A percentile compares a stretch with the other conserved stretches of the same genome.
phyloP scores from a whole-genome alignment of 2,113 vertebrate genomes.

The Ageneiosus marmoratus region DNA sequence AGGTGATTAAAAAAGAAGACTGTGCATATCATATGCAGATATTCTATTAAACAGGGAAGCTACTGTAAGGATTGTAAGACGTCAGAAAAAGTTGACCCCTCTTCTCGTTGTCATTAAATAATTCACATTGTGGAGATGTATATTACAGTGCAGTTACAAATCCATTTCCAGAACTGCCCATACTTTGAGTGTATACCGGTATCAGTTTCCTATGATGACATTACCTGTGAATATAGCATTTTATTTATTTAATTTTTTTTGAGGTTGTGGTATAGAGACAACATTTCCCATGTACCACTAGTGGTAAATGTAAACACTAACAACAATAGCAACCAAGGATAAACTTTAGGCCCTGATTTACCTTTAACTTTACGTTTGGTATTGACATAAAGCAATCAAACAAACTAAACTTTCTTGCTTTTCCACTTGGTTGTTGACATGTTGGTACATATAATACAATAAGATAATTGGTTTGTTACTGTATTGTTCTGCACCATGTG shows the following conservation, averaged over 20 bases:
- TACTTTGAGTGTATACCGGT: neutral
- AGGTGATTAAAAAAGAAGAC: no score
- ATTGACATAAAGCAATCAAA: neutral
- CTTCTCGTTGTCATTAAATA: no score
- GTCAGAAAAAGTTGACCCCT: no score
- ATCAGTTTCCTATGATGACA: neutral
- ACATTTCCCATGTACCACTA: neutral
- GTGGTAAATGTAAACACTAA: neutral
- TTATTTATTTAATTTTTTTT: neutral
- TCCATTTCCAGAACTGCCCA: neutral
- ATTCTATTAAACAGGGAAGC: no score
- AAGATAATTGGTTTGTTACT: neutral
- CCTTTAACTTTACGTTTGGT: neutral
- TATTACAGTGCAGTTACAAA: neutral
- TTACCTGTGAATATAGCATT: neutral
- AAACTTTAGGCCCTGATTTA: neutral
- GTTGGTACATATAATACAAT: neutral
- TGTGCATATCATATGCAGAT: no score
- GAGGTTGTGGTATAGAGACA: neutral
- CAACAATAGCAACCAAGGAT: neutral
- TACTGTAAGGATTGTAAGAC: no score
- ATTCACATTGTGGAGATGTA: no score
- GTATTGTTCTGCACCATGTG: neutral
- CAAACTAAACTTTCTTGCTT: neutral
- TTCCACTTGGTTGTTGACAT: neutral